Evolutionary conservation across 2,113 vertebrate species (phyloP).

Genomic region (Danio rerio): GRCz12tu NC_133185.1:1436001-1436500

Average conservation of each 20-base stretch:
- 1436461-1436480: not conserved
- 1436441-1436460: not conserved
- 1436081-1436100: no score
- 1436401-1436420: constrained; percentile 39
- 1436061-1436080: no score
- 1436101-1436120: no score
- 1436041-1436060: no score
- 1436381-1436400: constrained; percentile 32
- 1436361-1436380: constrained; percentile 38
- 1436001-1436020: no score
- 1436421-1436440: constrained; percentile 5
- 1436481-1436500: not conserved
- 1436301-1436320: constrained; percentile 60
- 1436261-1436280: constrained; percentile 23
- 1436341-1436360: constrained; percentile 40
- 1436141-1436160: not conserved
- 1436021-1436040: no score
- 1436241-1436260: constrained; percentile 49
- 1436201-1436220: constrained; percentile 66
- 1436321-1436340: constrained; percentile 55
- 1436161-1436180: constrained; percentile 38
- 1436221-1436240: constrained; percentile 63
- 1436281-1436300: constrained; percentile 60
- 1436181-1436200: constrained; percentile 71
- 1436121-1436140: not conserved